Conservation (phyloP, 1,140 invertebrate species). For the Drusus annulatus region DNA sequence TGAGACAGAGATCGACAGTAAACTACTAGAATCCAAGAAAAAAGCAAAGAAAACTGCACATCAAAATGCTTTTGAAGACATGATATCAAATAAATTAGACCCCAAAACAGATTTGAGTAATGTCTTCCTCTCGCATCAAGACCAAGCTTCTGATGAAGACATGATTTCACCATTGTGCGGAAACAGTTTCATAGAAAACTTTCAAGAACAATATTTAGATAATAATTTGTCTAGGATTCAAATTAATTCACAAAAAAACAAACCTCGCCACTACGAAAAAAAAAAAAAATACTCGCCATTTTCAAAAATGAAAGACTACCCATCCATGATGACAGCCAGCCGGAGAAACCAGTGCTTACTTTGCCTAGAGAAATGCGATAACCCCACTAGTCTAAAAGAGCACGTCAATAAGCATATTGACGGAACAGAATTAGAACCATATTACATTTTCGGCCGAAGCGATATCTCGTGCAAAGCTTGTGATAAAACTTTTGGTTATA, state of each 20-base stretch:
- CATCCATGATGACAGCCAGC: conserved; percentile 38
- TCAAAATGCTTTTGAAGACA: background rate
- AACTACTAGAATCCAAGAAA: too few species aligned
- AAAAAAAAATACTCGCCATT: conserved; percentile 24
- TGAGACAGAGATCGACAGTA: background rate
- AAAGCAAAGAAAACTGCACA: too few species aligned
- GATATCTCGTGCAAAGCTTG: conserved; percentile 51
- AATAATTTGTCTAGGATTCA: background rate
- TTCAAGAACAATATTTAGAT: background rate
- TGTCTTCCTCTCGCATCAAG: background rate
- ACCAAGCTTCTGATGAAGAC: background rate
- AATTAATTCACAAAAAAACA: background rate
- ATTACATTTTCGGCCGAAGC: conserved; percentile 49
- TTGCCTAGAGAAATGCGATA: conserved; percentile 48
- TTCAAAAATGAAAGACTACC: conserved; percentile 37
- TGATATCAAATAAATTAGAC: conserved; percentile 11
- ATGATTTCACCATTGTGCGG: background rate
- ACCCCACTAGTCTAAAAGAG: conserved; percentile 39
- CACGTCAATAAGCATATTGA: conserved; percentile 48
- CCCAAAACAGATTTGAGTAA: conserved; percentile 1
- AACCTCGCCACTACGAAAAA: background rate
- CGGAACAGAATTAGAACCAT: conserved; percentile 51
- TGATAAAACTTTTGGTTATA: conserved; percentile 40
- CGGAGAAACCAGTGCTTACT: conserved; percentile 50
- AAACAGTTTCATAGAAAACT: background rate